Base-by-base conservation (phyloP, 30 jellyfish, hydroid and myxozoan genomes). In the Clytia hemisphaerica region DNA sequence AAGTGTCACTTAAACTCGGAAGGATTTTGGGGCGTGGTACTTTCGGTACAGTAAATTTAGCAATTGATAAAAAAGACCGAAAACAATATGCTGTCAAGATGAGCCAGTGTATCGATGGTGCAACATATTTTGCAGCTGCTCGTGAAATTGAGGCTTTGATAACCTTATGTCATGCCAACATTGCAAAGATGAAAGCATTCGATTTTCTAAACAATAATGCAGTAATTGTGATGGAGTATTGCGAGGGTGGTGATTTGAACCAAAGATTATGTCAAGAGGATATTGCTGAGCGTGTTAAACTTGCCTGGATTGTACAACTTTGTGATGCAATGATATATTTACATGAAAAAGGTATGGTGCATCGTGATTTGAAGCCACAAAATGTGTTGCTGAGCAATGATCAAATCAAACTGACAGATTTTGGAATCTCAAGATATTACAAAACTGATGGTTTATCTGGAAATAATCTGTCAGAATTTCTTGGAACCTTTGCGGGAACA, bases 331-430 rank as follows among this genome's bases (percentile, higher is more conserved):
- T 79, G 47, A 36, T 19, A 19, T 67, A 68, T 38, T 44, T 79
- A 6, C 93, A 79, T 33, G 45, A 18, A 1, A 69, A 67, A 5
- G 37, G 50, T 21, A 79, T 79, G 35, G 73, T 79, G 9, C 93
- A 79, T 26, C 77, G 93, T n/a, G 93, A 79, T 48, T 45, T 79
- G 42, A 79, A 79, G 37, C 78, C 93, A 22, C 84, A 79, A 22
- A 79, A 79, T 36, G 42, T 79, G 42, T 77, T 79, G 25, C 72
- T 79, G 1, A 32, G 66, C 30, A 69, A 79, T 31, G 42, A 53
- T 29, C 72, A 71, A 31, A 70, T 79, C 6, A 79, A 79, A 50
- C 71, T 79, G 10, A 74, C 93, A 1, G 93, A 79, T 32, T 79
- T 79, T 79, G 93, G 93, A 0, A 67, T 79, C 32, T 71, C 93